Evolutionary conservation across 35 echinoderm and acorn worm species (phyloP).

Genomic region (Holothuria glaberrima): DNA sequence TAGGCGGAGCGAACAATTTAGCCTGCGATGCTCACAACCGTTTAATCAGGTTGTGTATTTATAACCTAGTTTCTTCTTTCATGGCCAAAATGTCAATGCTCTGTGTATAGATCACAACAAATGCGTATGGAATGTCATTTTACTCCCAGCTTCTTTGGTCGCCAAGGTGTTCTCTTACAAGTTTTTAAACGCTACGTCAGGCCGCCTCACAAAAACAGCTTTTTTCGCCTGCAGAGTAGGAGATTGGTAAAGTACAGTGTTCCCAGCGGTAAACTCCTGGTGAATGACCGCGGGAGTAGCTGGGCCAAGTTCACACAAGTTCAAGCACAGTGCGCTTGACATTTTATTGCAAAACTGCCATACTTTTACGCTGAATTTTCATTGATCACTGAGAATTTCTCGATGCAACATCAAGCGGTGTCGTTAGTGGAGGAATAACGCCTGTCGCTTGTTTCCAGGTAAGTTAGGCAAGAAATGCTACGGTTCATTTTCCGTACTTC

Average conservation of each 20-base stretch:
- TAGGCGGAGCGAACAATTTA: slow-evolving; percentile 44
- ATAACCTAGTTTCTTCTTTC: slow-evolving; percentile 65
- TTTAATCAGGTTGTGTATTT: slow-evolving; percentile 71
- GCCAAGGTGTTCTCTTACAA: slow-evolving; percentile 57
- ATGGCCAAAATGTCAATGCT: slow-evolving; percentile 70
- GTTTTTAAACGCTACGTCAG: slow-evolving; percentile 57
- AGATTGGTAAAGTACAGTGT: slow-evolving; percentile 69
- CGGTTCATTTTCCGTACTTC: no score
- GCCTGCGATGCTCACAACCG: slow-evolving; percentile 41
- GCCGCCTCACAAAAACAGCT: slow-evolving; percentile 41
- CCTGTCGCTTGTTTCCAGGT: slow-evolving; percentile 32
- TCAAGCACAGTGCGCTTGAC: slow-evolving; percentile 64
- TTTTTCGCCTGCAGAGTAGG: slow-evolving; percentile 55
- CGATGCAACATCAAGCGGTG: slow-evolving; percentile 49
- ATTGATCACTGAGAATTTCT: slow-evolving; percentile 47
- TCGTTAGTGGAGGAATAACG: slow-evolving; percentile 55
- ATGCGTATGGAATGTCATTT: slow-evolving; percentile 66
- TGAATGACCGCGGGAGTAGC: slow-evolving; percentile 63
- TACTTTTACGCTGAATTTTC: slow-evolving; percentile 58
- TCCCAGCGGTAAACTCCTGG: slow-evolving; percentile 57
- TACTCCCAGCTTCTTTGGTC: slow-evolving; percentile 56
- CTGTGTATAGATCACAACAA: slow-evolving; percentile 61
- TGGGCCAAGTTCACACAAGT: slow-evolving; percentile 69
- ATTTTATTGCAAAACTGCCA: slow-evolving; percentile 49
- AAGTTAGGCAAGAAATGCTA: neutral